Evolutionary conservation across 2,888 invertebrate genomes (phyloP), one percentile per base, ranked within the genome.

Genomic region (Eudemis profundana): DNA sequence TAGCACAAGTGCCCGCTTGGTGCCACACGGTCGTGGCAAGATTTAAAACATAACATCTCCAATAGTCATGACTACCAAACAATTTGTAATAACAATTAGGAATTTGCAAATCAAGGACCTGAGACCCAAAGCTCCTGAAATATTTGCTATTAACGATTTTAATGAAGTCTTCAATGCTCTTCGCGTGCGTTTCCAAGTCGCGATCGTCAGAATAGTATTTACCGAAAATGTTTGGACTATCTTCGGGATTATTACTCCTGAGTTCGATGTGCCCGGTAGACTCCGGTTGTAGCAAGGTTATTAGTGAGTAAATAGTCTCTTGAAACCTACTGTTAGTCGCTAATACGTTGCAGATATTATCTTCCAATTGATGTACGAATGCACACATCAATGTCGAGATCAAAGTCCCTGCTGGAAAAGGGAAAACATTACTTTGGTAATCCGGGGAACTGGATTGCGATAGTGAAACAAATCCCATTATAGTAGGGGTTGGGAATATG

Each of bases 141-240:
- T n/a, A n/a, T n/a, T n/a, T n/a, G n/a, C 97, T 0, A 97, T 92
- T 40, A 98, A 84, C 0, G 95, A 95, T 68, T 95, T 95, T 69
- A 96, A n/a, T n/a, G n/a, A n/a, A n/a, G n/a, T n/a, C n/a, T n/a
- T n/a, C n/a, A n/a, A n/a, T n/a, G n/a, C n/a, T n/a, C n/a, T n/a
- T n/a, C n/a, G n/a, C n/a, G n/a, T n/a, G n/a, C n/a, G n/a, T 92
- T 74, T 99, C 99, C 68, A 94, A 91, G 15, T 96, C 94, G 7
- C 33, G 8, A 17, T 96, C 87, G 61, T 97, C 96, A 14, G 94
- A 86, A 76, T 99, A 94, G 81, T 99, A 99, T 81, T 98, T 98
- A 0, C 98, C 97, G 76, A 97, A 96, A 60, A 99, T 97, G 66
- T 96, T 93, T 0, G 99, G 99, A 75, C 97, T 96, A 64, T 97